Percentiles rank a stretch among this genome's conserved stretches.
phyloP scores from a whole-genome alignment of 2,888 invertebrate species.

The Lucinisca nassula region DNA sequence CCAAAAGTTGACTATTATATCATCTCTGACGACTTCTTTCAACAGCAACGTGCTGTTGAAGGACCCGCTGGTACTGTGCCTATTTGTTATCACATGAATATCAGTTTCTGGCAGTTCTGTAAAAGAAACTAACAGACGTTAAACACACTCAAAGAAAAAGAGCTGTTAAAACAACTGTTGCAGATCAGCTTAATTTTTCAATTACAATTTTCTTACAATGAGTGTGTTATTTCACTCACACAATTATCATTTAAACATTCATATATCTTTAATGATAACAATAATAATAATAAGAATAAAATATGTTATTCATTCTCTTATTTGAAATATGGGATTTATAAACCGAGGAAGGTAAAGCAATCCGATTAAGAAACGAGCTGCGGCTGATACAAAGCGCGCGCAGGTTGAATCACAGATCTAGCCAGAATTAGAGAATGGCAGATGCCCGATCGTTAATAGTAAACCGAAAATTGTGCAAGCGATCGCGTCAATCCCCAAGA shows the following conservation, averaged over 20 bases:
- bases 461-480: slow-evolving; percentile 37
- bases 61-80: not conserved
- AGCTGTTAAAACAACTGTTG: not conserved
- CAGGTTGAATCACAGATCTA: too few species aligned
- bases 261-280: not conserved
- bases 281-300: not conserved
- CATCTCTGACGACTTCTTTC: not conserved
- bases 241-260: not conserved
- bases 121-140: not conserved
- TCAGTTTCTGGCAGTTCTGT: not conserved
- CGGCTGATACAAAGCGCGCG: too few species aligned
- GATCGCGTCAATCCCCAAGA: slow-evolving; percentile 43
- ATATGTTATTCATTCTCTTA: too few species aligned
- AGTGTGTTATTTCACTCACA: not conserved
- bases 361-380: too few species aligned
- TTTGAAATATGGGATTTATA: too few species aligned
- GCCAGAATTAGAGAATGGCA: slow-evolving; percentile 34
- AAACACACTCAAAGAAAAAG: not conserved
- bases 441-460: slow-evolving; percentile 23
- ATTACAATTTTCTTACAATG: not conserved
- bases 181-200: not conserved
- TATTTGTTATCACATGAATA: not conserved
- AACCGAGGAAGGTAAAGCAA: too few species aligned
- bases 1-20: not conserved
- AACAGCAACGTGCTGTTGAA: not conserved